These are phyloP conservation scores for Gerris lacustris DNA, from an alignment of 2,888 invertebrate species.

Conservation along the genomic window DNA sequence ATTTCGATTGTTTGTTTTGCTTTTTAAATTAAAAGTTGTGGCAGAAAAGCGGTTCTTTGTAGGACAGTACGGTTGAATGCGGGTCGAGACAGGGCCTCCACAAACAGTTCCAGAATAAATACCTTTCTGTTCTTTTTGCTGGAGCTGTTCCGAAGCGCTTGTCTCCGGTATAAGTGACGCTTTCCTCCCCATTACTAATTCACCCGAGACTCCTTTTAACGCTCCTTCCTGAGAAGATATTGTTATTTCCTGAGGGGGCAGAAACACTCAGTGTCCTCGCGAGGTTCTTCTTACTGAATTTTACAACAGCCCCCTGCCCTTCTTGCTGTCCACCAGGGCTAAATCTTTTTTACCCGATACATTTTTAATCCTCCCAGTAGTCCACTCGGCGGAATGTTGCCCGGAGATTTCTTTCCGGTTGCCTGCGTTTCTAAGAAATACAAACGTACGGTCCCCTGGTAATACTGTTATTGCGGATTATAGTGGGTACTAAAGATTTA, in stretches of 20 bases:
- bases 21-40: not conserved
- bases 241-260: not conserved
- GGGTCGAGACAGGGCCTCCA: not conserved
- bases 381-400: not conserved
- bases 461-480: not conserved
- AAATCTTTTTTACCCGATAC: not conserved
- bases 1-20: not conserved
- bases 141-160: not conserved
- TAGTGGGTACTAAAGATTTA: not conserved
- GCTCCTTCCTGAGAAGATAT: not conserved
- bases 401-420: not conserved
- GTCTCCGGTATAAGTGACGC: not conserved
- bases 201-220: not conserved
- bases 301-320: not conserved
- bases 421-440: not conserved
- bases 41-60: not conserved
- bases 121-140: not conserved
- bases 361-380: not conserved
- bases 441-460: not conserved
- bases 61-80: not conserved
- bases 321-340: not conserved
- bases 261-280: not conserved
- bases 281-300: not conserved
- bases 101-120: conserved; percentile 1
- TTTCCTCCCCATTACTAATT: not conserved